Conservation (phyloP, 1,140 invertebrate species). For the Microplitis demolitor region DNA sequence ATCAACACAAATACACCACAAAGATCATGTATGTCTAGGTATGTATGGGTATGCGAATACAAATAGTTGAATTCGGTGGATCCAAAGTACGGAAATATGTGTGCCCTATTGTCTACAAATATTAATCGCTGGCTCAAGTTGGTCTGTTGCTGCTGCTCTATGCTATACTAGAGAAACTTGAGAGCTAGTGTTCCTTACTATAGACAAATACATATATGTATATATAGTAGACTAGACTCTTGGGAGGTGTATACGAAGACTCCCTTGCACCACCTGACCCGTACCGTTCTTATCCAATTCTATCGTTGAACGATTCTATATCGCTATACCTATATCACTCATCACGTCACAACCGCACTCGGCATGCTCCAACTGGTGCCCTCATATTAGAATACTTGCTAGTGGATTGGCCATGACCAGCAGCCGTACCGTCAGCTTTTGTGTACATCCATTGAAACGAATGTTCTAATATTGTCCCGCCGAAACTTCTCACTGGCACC, state of each 20-base stretch:
- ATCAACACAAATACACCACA: background rate
- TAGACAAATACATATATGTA: too few species aligned
- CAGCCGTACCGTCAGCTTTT: constrained; percentile 3
- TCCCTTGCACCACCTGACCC: too few species aligned
- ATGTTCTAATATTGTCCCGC: constrained; percentile 21
- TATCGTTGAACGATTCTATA: background rate
- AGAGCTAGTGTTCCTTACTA: background rate
- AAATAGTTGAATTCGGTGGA: constrained; percentile 20
- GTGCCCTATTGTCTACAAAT: constrained; percentile 45
- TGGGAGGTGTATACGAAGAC: too few species aligned
- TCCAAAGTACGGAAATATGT: constrained; percentile 38
- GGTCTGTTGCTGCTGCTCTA: background rate
- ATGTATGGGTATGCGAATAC: background rate
- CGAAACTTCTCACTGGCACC: background rate
- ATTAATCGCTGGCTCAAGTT: constrained; percentile 44
- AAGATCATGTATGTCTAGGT: background rate
- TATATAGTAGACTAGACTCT: too few species aligned
- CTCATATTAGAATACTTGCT: constrained; percentile 32
- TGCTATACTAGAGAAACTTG: background rate
- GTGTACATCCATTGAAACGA: constrained; percentile 6
- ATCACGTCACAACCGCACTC: background rate
- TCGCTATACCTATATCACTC: constrained; percentile 15
- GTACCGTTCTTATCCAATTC: too few species aligned
- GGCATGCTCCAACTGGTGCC: constrained; percentile 2
- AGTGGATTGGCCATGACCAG: constrained; percentile 1